A percentile compares a stretch with the other conserved stretches of the same genome.
These are phyloP conservation scores for Platichthys flesus DNA, from an alignment of 2,113 vertebrate genomes.

Conservation along the genomic window DNA sequence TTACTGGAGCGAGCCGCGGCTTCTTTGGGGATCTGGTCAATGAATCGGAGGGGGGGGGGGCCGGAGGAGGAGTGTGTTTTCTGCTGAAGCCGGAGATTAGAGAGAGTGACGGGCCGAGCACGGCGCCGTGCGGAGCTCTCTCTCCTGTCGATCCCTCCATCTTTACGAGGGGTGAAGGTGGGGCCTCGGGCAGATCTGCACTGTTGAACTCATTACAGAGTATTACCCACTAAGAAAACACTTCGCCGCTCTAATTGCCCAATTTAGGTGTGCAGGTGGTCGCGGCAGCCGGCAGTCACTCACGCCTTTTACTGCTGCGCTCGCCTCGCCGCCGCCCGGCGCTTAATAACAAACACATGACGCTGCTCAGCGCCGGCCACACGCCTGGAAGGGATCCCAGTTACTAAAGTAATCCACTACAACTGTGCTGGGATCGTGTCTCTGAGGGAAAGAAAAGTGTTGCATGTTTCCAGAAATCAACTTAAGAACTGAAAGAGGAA, in stretches of 20 bases:
- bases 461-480: no score
- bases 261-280: slow-evolving; percentile 78
- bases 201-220: slow-evolving; percentile 78
- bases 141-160: slow-evolving; percentile 24
- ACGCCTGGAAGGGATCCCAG: slow-evolving; percentile 1
- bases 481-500: no score
- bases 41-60: slow-evolving; percentile 57
- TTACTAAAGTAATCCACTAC: no score
- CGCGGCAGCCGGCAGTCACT: slow-evolving; percentile 56
- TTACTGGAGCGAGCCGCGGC: slow-evolving; percentile 71
- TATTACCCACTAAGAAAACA: slow-evolving; percentile 77
- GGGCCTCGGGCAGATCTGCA: slow-evolving; percentile 64
- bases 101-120: slow-evolving; percentile 65
- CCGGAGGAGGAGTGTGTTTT: slow-evolving; percentile 22
- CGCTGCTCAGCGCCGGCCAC: not conserved
- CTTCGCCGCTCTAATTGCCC: slow-evolving; percentile 72
- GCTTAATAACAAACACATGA: slow-evolving; percentile 54
- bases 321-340: not conserved
- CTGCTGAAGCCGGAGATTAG: slow-evolving; percentile 67
- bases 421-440: no score
- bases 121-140: slow-evolving; percentile 13
- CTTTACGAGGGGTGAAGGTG: slow-evolving; percentile 56
- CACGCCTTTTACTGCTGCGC: slow-evolving; percentile 46
- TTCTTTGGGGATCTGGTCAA: slow-evolving; percentile 70
- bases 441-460: no score